Evolutionary conservation across 2,113 vertebrate genomes (phyloP).

Genomic region (Vimba vimba): DNA sequence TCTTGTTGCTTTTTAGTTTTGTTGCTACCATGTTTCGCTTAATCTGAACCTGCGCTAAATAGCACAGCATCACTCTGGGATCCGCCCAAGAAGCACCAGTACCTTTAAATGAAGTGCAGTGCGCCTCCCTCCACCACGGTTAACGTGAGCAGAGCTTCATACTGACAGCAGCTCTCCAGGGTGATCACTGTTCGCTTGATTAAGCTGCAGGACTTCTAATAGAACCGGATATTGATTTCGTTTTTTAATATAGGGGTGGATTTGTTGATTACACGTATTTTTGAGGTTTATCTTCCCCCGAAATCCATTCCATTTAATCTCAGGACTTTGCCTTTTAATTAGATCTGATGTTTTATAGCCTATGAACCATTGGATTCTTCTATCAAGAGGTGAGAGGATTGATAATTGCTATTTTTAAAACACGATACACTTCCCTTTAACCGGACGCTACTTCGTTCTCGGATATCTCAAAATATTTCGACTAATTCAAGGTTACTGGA

Average conservation of each 20-base stretch:
- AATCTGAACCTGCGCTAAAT: neutral
- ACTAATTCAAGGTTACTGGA: neutral
- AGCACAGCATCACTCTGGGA: constrained; percentile 75
- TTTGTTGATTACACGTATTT: neutral
- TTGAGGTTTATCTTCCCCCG: neutral
- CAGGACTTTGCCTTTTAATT: constrained; percentile 5
- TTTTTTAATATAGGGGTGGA: neutral
- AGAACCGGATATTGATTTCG: neutral
- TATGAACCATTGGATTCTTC: constrained; percentile 2
- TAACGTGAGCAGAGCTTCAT: constrained; percentile 69
- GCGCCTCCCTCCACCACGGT: constrained; percentile 70
- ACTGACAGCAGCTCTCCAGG: neutral
- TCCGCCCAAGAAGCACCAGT: constrained; percentile 73
- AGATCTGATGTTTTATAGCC: neutral
- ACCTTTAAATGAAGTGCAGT: constrained; percentile 66
- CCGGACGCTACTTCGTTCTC: neutral
- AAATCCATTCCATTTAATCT: neutral
- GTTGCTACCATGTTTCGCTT: neutral
- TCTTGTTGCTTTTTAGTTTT: neutral
- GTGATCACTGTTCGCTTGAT: neutral
- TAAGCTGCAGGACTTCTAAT: constrained; percentile 55
- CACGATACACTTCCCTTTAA: neutral
- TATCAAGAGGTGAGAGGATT: constrained; percentile 1
- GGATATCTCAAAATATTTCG: neutral
- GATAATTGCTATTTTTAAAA: constrained; percentile 10